Evolutionary conservation across 2,888 invertebrate species (phyloP).

Genomic region (Atrina japonica): DNA sequence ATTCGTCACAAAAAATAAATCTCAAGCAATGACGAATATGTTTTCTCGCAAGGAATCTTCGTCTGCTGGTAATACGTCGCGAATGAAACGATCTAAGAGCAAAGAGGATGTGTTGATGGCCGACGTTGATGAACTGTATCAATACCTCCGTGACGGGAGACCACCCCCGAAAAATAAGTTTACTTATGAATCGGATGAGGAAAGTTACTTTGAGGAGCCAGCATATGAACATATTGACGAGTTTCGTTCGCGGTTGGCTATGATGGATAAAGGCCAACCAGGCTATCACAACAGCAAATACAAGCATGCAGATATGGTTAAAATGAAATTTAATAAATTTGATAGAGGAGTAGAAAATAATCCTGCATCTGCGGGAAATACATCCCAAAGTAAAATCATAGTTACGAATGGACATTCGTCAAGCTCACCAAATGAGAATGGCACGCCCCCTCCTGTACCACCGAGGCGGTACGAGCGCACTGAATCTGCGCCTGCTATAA

Average conservation of each 20-base stretch:
- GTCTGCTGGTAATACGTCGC: slow-evolving; percentile 21
- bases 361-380: slow-evolving; percentile 4
- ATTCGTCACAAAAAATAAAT: slow-evolving; percentile 60
- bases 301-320: slow-evolving; percentile 57
- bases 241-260: slow-evolving; percentile 66
- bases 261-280: slow-evolving; percentile 65
- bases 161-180: slow-evolving; percentile 85
- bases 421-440: slow-evolving; percentile 15
- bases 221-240: slow-evolving; percentile 75
- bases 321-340: slow-evolving; percentile 21
- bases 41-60: slow-evolving; percentile 49
- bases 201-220: slow-evolving; percentile 78
- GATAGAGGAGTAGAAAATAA: slow-evolving; percentile 8
- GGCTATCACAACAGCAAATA: slow-evolving; percentile 62
- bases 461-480: slow-evolving; percentile 55
- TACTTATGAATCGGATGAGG: slow-evolving; percentile 76
- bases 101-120: slow-evolving; percentile 89
- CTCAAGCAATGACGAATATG: slow-evolving; percentile 61
- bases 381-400: background rate
- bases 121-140: slow-evolving; percentile 97
- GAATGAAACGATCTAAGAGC: slow-evolving; percentile 63
- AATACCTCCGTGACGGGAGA: slow-evolving; percentile 95
- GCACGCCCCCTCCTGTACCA: slow-evolving; percentile 55
- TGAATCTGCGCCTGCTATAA: slow-evolving; percentile 55
- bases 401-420: slow-evolving; percentile 9